Evolutionary conservation across 2,888 invertebrate genomes (phyloP), one percentile per base, ranked within the genome.

Genomic region (Penaeus monodon): DNA sequence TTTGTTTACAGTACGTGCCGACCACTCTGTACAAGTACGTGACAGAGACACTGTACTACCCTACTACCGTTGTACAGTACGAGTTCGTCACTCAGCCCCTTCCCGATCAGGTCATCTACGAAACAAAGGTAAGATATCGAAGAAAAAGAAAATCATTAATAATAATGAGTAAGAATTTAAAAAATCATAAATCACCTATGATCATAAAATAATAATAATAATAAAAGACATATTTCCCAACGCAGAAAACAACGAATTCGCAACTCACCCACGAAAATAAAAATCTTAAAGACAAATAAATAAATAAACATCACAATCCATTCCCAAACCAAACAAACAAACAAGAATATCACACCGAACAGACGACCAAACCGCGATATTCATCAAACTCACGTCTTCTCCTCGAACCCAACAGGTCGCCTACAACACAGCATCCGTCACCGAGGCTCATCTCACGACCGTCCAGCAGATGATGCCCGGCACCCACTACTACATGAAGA

Each of bases 401-500:
- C n/a, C 24, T 24, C n/a, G 29, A 20, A 10, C 63, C 64, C 57
- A 10, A 10, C 82, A 89, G 89, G 89, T 89, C 29, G 89, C 89
- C 6, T 89, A 89, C 86, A 86, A 89, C 74, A 85, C 86, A 1
- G 88, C 44, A 0, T 81, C 73, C 17, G 57, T 89, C 27, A 77
- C 85, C 22, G 88, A 89, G 64, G 83, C 88, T n/a, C 88, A 89
- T 38, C 70, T 89, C 33, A 82, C 86, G 27, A 88, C 86, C 17
- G 82, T 77, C 14, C 84, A 88, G 38, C 86, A 88, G 76, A 88
- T 85, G 85, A 89, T 89, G 89, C 89, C 89, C 0, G 89, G 89
- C 33, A 89, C 89, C 7, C 89, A 89, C 81, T 89, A 89, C 82
- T 89, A 89, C 81, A 88, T 89, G 88, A 89, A 89, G 84, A 89